Conservation (phyloP, 2,888 invertebrate genomes). For the Cetonia aurata region DNA sequence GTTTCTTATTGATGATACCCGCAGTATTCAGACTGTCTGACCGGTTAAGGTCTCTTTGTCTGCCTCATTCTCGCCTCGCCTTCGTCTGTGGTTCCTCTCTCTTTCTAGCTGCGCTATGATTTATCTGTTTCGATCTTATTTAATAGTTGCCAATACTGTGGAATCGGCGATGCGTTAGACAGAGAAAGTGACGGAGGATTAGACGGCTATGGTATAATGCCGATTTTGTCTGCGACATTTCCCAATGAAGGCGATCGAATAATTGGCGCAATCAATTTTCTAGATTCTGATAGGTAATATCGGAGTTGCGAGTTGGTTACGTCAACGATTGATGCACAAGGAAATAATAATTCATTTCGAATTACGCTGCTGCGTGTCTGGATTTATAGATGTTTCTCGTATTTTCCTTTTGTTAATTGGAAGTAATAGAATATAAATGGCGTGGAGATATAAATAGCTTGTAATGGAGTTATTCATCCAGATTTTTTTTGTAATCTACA, state of each 20-base stretch:
- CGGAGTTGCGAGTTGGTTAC: no score
- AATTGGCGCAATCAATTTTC: constrained; percentile 7
- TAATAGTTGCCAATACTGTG: constrained; percentile 25
- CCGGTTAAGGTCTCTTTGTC: not conserved
- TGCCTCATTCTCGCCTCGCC: not conserved
- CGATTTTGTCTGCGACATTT: not conserved
- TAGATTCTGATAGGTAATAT: constrained; percentile 1
- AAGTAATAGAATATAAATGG: no score
- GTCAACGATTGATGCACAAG: no score
- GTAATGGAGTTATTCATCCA: no score
- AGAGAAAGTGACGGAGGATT: not conserved
- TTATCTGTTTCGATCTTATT: constrained; percentile 32
- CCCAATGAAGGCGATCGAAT: constrained; percentile 7
- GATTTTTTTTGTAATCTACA: no score
- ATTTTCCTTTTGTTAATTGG: no score
- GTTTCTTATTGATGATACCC: constrained; percentile 25
- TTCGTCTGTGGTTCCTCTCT: no score
- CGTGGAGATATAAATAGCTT: no score
- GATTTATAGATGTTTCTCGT: no score
- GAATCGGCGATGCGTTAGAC: constrained; percentile 11
- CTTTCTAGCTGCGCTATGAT: constrained; percentile 4
- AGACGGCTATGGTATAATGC: not conserved
- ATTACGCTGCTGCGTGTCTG: no score
- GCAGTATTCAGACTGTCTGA: not conserved
- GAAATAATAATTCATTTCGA: no score